A percentile compares a stretch with the other conserved stretches of the same genome.
phyloP scores from a whole-genome alignment of 2,113 vertebrate species.

The Xenopus borealis region DNA sequence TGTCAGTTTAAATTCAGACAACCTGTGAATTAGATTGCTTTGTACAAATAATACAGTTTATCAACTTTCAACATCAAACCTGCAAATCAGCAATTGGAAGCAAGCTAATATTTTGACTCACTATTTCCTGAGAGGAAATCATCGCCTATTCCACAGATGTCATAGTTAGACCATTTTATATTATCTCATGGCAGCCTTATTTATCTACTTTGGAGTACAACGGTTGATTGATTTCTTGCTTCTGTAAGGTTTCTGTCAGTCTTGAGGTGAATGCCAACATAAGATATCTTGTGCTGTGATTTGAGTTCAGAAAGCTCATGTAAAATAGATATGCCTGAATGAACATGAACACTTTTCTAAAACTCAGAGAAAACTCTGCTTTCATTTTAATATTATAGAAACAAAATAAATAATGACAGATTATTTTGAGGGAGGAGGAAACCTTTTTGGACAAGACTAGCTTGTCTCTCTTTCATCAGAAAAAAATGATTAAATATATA shows the following conservation, averaged over 20 bases:
- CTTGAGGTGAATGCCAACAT: slow-evolving; percentile 74
- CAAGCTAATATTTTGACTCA: background rate
- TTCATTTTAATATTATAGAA: background rate
- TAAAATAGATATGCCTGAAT: slow-evolving; percentile 51
- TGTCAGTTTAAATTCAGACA: too few relatives aligned
- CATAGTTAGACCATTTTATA: slow-evolving; percentile 80
- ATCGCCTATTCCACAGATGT: slow-evolving; percentile 49
- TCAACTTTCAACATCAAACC: too few relatives aligned
- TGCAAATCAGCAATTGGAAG: background rate
- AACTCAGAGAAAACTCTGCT: slow-evolving; percentile 45
- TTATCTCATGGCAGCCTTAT: slow-evolving; percentile 83
- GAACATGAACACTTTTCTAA: slow-evolving; percentile 48
- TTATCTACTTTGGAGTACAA: slow-evolving; percentile 99
- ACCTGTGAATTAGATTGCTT: too few relatives aligned
- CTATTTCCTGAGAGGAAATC: background rate
- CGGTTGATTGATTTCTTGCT: slow-evolving; percentile 90
- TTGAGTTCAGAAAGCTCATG: slow-evolving; percentile 55
- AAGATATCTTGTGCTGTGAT: slow-evolving; percentile 63
- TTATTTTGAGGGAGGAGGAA: too few relatives aligned
- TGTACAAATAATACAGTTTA: too few relatives aligned
- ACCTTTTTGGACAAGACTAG: too few relatives aligned
- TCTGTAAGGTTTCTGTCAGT: slow-evolving; percentile 89
- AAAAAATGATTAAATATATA: too few relatives aligned
- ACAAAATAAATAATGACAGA: too few relatives aligned
- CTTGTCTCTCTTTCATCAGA: too few relatives aligned